Percentiles rank a stretch among this genome's conserved stretches.
Evolutionary conservation across 2,888 invertebrate species (phyloP).

Genomic region (Pterostichus madidus): DNA sequence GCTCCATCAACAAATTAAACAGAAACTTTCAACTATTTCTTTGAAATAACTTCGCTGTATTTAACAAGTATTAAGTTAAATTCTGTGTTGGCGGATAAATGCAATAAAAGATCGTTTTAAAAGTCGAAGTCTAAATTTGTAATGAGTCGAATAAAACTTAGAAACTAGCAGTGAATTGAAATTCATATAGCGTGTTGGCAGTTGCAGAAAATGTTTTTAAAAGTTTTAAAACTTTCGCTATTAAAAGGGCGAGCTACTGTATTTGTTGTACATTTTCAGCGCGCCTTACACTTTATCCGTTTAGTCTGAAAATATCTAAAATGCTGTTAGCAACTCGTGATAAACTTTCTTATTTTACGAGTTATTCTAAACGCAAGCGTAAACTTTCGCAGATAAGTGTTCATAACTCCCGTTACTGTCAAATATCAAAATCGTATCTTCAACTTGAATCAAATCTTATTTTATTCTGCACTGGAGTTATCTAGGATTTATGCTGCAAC

Average conservation of each 20-base stretch:
- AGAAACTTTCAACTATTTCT: slow-evolving; percentile 19
- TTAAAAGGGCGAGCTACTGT: slow-evolving; percentile 25
- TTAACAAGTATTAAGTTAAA: neutral
- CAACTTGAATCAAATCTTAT: slow-evolving; percentile 35
- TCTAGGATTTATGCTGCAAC: slow-evolving; percentile 1
- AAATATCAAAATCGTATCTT: slow-evolving; percentile 43
- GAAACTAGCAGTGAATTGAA: slow-evolving; percentile 19
- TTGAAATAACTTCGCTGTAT: neutral
- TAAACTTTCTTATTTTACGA: slow-evolving; percentile 40
- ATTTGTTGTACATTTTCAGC: slow-evolving; percentile 31
- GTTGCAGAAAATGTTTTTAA: slow-evolving; percentile 27
- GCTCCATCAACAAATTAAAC: slow-evolving; percentile 38
- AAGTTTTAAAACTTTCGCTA: slow-evolving; percentile 20
- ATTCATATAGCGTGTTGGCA: slow-evolving; percentile 26
- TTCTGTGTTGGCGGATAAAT: neutral
- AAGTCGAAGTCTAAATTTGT: neutral
- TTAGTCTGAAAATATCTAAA: slow-evolving; percentile 11
- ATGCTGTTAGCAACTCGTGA: slow-evolving; percentile 36
- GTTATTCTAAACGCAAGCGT: slow-evolving; percentile 33
- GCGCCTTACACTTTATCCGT: slow-evolving; percentile 2
- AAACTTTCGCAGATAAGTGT: slow-evolving; percentile 37
- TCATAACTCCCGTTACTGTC: slow-evolving; percentile 40
- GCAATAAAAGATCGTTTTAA: slow-evolving; percentile 10
- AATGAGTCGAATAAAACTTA: neutral
- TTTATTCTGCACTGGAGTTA: slow-evolving; percentile 25